phyloP scores from a whole-genome alignment of 2,113 vertebrate species.

The Malurus cyaneus region DNA sequence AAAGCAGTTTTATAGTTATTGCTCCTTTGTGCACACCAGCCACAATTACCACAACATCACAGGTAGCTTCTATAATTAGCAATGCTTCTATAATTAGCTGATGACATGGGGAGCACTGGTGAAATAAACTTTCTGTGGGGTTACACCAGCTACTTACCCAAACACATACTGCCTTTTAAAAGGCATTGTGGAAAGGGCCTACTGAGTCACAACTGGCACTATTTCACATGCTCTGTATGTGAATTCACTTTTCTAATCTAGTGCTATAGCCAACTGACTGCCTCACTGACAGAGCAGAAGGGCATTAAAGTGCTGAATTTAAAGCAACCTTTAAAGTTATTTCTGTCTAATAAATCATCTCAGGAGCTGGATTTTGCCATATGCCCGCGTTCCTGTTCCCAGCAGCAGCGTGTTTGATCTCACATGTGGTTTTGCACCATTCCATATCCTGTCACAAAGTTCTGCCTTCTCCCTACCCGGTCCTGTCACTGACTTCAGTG shows the following conservation, averaged over 20 bases:
- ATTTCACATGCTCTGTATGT: background rate
- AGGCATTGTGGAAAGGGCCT: background rate
- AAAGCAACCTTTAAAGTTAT: background rate
- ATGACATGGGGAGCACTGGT: background rate
- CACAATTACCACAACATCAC: background rate
- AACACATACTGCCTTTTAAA: background rate
- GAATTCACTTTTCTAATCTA: background rate
- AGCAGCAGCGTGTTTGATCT: background rate
- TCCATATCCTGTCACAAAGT: background rate
- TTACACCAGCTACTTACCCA: background rate
- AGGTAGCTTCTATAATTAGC: background rate
- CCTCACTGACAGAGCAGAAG: background rate
- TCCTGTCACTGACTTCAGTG: background rate
- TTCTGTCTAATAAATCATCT: background rate
- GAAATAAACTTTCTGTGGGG: background rate
- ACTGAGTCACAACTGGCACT: background rate
- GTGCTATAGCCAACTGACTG: background rate
- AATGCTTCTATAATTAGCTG: background rate
- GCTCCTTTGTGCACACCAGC: background rate
- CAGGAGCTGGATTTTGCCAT: background rate
- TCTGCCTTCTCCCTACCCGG: background rate
- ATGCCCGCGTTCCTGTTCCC: background rate
- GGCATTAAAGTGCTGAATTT: background rate
- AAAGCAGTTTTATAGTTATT: background rate
- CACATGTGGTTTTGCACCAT: background rate